phyloP scores from a whole-genome alignment of 2,888 invertebrate genomes.

The Drosophila buzzatii region DNA sequence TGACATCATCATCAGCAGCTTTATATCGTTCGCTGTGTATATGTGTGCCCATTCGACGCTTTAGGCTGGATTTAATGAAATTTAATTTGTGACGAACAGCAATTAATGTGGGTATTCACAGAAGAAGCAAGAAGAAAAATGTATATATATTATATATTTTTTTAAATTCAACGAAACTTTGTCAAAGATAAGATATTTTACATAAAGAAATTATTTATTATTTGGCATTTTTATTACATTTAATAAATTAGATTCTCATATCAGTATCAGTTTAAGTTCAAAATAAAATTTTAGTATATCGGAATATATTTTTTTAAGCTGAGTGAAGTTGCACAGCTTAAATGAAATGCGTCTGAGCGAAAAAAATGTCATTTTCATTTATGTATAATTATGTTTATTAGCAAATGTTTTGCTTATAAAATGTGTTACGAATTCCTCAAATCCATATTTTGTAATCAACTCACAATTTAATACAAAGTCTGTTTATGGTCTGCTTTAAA shows the following conservation, averaged over 20 bases:
- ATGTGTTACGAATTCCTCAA: not conserved
- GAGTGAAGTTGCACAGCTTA: too few species aligned
- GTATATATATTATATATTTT: not conserved
- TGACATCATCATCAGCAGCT: slow-evolving; percentile 50
- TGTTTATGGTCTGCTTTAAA: not conserved
- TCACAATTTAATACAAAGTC: not conserved
- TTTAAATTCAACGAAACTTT: not conserved
- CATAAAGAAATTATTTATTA: not conserved
- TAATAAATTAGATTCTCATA: not conserved
- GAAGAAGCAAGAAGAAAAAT: not conserved
- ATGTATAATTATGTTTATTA: too few species aligned
- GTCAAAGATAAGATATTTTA: not conserved
- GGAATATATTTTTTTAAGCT: too few species aligned
- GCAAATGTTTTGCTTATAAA: too few species aligned
- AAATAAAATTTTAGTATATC: too few species aligned
- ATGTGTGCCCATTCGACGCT: slow-evolving; percentile 7
- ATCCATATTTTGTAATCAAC: slow-evolving; percentile 1
- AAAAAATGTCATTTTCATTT: too few species aligned
- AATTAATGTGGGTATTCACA: slow-evolving; percentile 8
- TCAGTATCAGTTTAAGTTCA: too few species aligned
- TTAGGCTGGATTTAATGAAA: slow-evolving; percentile 22
- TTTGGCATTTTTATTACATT: not conserved
- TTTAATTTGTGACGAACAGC: slow-evolving; percentile 20
- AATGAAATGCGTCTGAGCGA: too few species aligned
- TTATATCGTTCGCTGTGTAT: not conserved